A percentile compares a stretch with the other conserved stretches of the same genome.
Conservation (phyloP, 2,797 vertebrate species). For the Podarcis siculus region DNA sequence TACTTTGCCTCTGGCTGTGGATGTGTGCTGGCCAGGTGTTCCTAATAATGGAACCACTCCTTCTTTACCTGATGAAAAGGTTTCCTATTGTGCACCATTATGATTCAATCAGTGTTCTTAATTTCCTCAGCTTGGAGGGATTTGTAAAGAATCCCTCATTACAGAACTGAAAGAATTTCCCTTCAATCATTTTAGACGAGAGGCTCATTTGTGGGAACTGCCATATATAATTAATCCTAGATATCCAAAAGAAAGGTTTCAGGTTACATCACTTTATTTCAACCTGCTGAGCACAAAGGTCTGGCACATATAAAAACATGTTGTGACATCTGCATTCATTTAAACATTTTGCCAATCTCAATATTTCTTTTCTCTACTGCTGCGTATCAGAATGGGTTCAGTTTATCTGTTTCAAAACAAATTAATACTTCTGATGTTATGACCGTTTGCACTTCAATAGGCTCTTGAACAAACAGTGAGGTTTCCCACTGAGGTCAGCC, state of each 20-base stretch:
- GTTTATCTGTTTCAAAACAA: slow-evolving; percentile 40
- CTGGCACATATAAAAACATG: slow-evolving; percentile 19
- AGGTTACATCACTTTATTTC: slow-evolving; percentile 23
- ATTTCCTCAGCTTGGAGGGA: slow-evolving; percentile 27
- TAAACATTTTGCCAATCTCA: slow-evolving; percentile 33
- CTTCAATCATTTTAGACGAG: slow-evolving; percentile 15
- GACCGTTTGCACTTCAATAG: slow-evolving; percentile 53
- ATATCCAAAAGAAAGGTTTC: slow-evolving; percentile 30
- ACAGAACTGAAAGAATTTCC: slow-evolving; percentile 3
- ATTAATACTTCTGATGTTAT: slow-evolving; percentile 30
- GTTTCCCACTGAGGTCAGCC: slow-evolving; percentile 55
- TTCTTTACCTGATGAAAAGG: slow-evolving; percentile 45
- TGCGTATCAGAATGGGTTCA: slow-evolving; percentile 28
- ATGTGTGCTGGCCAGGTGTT: neutral
- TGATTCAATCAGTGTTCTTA: neutral
- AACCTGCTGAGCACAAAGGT: neutral
- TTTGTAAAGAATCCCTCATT: slow-evolving; percentile 36
- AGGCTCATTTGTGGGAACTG: slow-evolving; percentile 11
- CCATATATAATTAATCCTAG: slow-evolving; percentile 21
- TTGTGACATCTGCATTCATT: slow-evolving; percentile 16
- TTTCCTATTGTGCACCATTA: neutral
- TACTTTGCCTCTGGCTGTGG: slow-evolving; percentile 45
- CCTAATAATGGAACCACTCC: slow-evolving; percentile 55
- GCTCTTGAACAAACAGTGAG: slow-evolving; percentile 24
- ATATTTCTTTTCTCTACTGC: neutral